Evolutionary conservation across 2,888 invertebrate genomes (phyloP).

Genomic region (Drosophila recens): DNA sequence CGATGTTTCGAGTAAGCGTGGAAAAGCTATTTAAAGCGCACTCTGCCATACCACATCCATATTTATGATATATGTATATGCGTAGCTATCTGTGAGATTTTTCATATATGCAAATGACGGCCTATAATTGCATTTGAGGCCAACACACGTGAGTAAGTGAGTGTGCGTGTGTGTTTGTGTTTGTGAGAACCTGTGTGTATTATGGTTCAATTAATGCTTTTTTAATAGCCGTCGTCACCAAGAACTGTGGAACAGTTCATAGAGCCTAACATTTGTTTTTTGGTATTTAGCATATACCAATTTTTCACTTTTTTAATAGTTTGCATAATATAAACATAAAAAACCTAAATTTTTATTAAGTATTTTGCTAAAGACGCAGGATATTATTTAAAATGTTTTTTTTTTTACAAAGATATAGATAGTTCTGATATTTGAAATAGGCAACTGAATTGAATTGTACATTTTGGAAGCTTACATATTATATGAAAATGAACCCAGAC

Average conservation of each 20-base stretch:
- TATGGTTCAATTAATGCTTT: slow-evolving; percentile 51
- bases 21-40: slow-evolving; percentile 5
- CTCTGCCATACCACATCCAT: slow-evolving; percentile 10
- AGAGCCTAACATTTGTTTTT: neutral
- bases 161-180: slow-evolving; percentile 2
- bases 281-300: slow-evolving; percentile 7
- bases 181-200: slow-evolving; percentile 13
- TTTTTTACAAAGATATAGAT: no score
- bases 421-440: no score
- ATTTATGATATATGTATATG: slow-evolving; percentile 13
- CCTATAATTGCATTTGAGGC: slow-evolving; percentile 50
- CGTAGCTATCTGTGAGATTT: slow-evolving; percentile 21
- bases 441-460: no score
- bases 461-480: no score
- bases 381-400: no score
- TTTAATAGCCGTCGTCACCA: slow-evolving; percentile 44
- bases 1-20: no score
- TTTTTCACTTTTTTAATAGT: slow-evolving; percentile 24
- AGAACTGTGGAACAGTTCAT: slow-evolving; percentile 18
- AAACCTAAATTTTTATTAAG: neutral
- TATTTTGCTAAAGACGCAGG: neutral
- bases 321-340: slow-evolving; percentile 2
- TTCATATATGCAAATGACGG: slow-evolving; percentile 45
- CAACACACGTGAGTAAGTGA: neutral
- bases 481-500: neutral